Percentiles rank a stretch among this genome's conserved stretches.
Conservation (phyloP, 92 coral and sea anemone genomes). For the Porites lobata region DNA sequence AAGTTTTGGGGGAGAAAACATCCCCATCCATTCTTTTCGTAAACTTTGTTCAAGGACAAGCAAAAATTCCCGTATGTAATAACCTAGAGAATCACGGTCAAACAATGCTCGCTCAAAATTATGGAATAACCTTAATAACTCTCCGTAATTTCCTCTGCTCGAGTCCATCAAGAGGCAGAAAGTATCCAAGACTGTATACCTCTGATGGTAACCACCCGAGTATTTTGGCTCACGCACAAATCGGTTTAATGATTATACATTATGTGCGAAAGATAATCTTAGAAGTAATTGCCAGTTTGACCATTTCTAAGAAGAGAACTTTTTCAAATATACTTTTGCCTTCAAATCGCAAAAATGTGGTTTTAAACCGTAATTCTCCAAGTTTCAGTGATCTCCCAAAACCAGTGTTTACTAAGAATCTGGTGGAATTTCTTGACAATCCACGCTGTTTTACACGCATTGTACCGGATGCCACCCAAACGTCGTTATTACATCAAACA, state of each 20-base stretch:
- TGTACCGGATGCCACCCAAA: slow-evolving; percentile 40
- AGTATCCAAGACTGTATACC: slow-evolving; percentile 6
- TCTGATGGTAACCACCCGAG: slow-evolving; percentile 61
- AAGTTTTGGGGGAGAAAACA: slow-evolving; percentile 35
- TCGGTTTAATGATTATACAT: slow-evolving; percentile 60
- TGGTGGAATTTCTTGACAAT: slow-evolving; percentile 11
- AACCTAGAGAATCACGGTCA: slow-evolving; percentile 73
- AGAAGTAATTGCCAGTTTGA: slow-evolving; percentile 9
- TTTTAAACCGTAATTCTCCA: neutral
- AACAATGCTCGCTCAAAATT: slow-evolving; percentile 43
- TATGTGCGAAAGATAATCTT: slow-evolving; percentile 43
- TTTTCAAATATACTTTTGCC: no score
- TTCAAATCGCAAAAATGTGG: neutral
- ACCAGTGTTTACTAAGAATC: slow-evolving; percentile 18
- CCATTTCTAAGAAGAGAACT: neutral
- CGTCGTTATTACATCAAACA: neutral
- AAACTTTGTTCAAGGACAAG: slow-evolving; percentile 44
- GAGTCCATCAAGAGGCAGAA: neutral
- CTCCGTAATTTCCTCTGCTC: slow-evolving; percentile 59
- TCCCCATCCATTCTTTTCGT: slow-evolving; percentile 58
- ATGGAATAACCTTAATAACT: slow-evolving; percentile 61
- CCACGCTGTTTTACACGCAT: slow-evolving; percentile 64
- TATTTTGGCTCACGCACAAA: slow-evolving; percentile 52
- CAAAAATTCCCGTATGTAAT: slow-evolving; percentile 1
- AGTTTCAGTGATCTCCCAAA: slow-evolving; percentile 5